Conservation (phyloP, 2,888 invertebrate species). For the Lycaena phlaeas region DNA sequence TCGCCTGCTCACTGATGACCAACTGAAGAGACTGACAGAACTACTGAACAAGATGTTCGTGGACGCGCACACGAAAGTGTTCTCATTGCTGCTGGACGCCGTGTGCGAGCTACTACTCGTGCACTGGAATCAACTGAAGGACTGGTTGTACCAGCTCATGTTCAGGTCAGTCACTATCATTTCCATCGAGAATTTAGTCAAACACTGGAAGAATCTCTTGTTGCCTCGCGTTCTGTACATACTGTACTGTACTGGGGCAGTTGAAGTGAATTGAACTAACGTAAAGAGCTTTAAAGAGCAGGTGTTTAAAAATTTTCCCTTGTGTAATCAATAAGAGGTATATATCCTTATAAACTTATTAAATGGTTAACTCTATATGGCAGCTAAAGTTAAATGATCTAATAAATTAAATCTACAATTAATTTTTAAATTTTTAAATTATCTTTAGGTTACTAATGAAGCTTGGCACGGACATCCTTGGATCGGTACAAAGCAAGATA, state of each 20-base stretch:
- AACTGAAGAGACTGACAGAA: constrained; percentile 90
- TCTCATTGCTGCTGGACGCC: constrained; percentile 93
- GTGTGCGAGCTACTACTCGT: constrained; percentile 90
- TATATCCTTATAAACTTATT: no score
- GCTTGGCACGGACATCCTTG: constrained; percentile 91
- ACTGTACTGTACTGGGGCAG: no score
- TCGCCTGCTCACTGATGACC: constrained; percentile 76
- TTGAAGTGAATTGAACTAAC: no score
- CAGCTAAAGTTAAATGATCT: no score
- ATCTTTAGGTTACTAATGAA: constrained; percentile 81
- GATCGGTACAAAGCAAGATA: constrained; percentile 93
- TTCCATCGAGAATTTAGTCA: no score
- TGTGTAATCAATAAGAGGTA: no score
- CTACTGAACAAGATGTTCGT: constrained; percentile 97
- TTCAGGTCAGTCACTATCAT: constrained; percentile 71
- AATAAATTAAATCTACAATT: not conserved
- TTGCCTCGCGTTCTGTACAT: no score
- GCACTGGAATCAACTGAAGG: constrained; percentile 89
- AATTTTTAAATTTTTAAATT: not conserved
- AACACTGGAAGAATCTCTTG: no score
- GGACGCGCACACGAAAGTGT: constrained; percentile 97
- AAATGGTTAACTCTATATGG: no score
- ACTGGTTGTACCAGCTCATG: constrained; percentile 94
- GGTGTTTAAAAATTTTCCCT: no score
- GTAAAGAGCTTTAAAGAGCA: no score